Conservation (phyloP, 2,113 vertebrate species). For the Lasiurus borealis region DNA sequence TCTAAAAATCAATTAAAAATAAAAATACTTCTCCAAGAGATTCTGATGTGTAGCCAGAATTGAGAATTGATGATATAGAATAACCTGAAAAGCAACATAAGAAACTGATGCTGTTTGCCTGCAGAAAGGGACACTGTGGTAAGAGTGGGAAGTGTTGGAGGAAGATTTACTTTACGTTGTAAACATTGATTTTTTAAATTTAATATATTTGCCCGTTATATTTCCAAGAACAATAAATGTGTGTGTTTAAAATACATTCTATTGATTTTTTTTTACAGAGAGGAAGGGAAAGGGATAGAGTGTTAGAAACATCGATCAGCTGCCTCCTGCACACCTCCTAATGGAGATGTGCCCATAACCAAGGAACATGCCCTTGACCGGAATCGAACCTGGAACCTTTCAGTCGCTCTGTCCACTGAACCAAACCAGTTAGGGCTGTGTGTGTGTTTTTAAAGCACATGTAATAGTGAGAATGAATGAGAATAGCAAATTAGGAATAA, state of each 20-base stretch:
- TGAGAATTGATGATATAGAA: neutral
- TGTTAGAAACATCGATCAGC: no score
- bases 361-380: no score
- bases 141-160: neutral
- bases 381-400: no score
- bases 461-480: neutral
- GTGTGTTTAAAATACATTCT: no score
- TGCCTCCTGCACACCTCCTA: no score
- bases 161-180: neutral
- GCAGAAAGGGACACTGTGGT: neutral
- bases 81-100: neutral
- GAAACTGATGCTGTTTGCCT: neutral
- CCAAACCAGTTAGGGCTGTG: no score
- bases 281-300: no score
- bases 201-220: neutral
- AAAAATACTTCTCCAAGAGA: neutral
- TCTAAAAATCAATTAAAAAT: no score
- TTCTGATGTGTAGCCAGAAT: conserved; percentile 8
- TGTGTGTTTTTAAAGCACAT: neutral
- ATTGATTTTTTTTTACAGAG: no score
- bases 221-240: conserved; percentile 37
- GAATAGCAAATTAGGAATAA: neutral
- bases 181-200: conserved; percentile 14
- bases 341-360: no score
- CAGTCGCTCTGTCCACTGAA: no score